Percentiles rank a stretch among this genome's conserved stretches.
Evolutionary conservation across 2,888 invertebrate genomes (phyloP).

Genomic region (Clepsis dumicolana): DNA sequence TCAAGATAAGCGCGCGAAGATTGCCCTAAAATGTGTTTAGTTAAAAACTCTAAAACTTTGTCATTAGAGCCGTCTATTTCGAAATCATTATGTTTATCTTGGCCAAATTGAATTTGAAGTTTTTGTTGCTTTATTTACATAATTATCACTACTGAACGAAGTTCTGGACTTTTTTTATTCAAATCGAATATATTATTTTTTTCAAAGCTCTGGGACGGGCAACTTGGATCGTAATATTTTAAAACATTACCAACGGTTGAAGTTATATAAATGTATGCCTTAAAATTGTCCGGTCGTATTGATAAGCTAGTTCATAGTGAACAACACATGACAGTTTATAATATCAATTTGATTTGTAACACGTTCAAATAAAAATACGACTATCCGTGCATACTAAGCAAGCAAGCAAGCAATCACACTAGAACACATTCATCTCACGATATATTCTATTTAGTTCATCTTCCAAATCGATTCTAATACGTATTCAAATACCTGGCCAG

Average conservation of each 20-base stretch:
- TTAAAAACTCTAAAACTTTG: not conserved
- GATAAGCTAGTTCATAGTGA: too few relatives aligned
- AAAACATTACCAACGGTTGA: not conserved
- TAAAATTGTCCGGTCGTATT: too few relatives aligned
- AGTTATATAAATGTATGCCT: too few relatives aligned
- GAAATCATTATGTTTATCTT: conserved; percentile 1
- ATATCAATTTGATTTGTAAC: too few relatives aligned
- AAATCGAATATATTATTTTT: not conserved
- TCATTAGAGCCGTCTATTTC: not conserved
- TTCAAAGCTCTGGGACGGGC: not conserved
- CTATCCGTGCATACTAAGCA: not conserved
- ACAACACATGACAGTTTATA: too few relatives aligned
- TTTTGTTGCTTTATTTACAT: conserved; percentile 1
- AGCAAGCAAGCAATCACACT: not conserved
- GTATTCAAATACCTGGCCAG: not conserved
- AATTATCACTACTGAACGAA: not conserved
- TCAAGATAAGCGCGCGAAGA: not conserved
- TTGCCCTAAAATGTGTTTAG: not conserved
- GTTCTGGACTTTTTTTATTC: too few relatives aligned
- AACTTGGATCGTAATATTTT: not conserved
- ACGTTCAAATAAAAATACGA: too few relatives aligned
- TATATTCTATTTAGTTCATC: not conserved
- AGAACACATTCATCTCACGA: not conserved
- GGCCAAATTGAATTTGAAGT: not conserved
- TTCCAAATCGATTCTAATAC: not conserved